These are phyloP conservation scores for Meloe dianella DNA, from an alignment of 2,888 invertebrate genomes.

Conservation along the genomic window DNA sequence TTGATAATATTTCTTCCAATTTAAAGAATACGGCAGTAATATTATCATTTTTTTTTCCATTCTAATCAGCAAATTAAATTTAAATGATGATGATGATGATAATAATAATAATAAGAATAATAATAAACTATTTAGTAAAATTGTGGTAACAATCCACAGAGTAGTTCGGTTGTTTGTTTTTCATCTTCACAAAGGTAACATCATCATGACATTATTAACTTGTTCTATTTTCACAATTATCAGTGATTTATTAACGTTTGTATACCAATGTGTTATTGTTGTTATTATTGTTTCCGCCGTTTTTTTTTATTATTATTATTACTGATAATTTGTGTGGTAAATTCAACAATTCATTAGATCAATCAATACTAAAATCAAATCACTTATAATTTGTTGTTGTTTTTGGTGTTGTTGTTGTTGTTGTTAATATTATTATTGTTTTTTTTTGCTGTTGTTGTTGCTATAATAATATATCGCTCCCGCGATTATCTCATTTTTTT, in stretches of 20 bases:
- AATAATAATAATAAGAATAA: slow-evolving; percentile 32
- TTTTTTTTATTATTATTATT: slow-evolving; percentile 25
- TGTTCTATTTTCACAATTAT: neutral
- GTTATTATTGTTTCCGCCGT: slow-evolving; percentile 48
- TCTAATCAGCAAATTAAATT: slow-evolving; percentile 8
- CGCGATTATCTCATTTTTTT: slow-evolving; percentile 53
- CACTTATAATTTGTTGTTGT: slow-evolving; percentile 44
- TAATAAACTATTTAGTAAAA: slow-evolving; percentile 41
- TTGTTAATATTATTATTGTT: neutral
- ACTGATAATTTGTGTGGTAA: slow-evolving; percentile 46
- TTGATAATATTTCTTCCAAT: neutral
- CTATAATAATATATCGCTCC: slow-evolving; percentile 51
- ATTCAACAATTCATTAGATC: slow-evolving; percentile 32
- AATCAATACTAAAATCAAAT: slow-evolving; percentile 55
- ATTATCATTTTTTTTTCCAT: neutral
- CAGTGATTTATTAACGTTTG: slow-evolving; percentile 36
- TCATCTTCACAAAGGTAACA: slow-evolving; percentile 30
- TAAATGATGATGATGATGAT: neutral
- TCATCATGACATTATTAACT: too few species aligned
- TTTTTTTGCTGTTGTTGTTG: neutral
- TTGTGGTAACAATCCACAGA: slow-evolving; percentile 46
- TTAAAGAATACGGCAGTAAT: neutral
- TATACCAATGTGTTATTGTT: slow-evolving; percentile 49
- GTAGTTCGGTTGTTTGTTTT: slow-evolving; percentile 32
- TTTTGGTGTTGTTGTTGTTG: neutral